Percentiles rank a stretch among this genome's conserved stretches.
Evolutionary conservation across 30 jellyfish, hydroid and myxozoan species (phyloP).

Genomic region (Morbakka virulenta): DNA sequence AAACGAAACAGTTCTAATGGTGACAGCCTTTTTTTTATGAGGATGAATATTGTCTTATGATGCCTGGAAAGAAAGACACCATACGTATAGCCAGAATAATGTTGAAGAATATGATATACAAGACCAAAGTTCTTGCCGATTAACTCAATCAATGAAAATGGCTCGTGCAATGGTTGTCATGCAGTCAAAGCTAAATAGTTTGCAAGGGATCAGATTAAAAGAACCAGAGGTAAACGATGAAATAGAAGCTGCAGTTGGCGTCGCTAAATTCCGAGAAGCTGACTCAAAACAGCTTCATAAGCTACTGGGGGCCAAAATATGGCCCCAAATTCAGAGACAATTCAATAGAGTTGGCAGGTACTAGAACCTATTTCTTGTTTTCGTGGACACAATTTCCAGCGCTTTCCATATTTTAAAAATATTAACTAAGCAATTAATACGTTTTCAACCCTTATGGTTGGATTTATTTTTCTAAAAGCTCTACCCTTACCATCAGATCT

Average conservation of each 20-base stretch:
- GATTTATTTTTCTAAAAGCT: too few species aligned
- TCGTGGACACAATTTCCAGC: too few species aligned
- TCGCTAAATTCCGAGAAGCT: background rate
- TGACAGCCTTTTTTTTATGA: conserved; percentile 23
- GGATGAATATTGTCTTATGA: conserved; percentile 19
- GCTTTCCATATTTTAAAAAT: too few species aligned
- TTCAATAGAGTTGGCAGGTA: too few species aligned
- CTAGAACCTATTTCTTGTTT: too few species aligned
- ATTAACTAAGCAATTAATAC: too few species aligned
- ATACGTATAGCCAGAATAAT: conserved; percentile 29
- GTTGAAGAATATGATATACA: background rate
- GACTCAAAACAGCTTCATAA: too few species aligned
- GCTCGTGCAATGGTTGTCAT: background rate
- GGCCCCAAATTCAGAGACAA: too few species aligned
- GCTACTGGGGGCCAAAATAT: too few species aligned
- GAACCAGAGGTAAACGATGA: background rate
- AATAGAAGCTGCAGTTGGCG: background rate
- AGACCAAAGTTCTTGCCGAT: background rate
- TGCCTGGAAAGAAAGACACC: conserved; percentile 55
- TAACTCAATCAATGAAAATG: background rate
- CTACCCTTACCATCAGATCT: too few species aligned
- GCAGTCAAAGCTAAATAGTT: background rate
- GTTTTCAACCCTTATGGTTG: too few species aligned
- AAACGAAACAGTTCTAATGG: background rate
- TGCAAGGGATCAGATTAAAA: background rate